Percentiles rank a stretch among this genome's conserved stretches.
Evolutionary conservation across 1,140 invertebrate species (phyloP).

Genomic region (Pseudomyrmex cubaensis): DNA sequence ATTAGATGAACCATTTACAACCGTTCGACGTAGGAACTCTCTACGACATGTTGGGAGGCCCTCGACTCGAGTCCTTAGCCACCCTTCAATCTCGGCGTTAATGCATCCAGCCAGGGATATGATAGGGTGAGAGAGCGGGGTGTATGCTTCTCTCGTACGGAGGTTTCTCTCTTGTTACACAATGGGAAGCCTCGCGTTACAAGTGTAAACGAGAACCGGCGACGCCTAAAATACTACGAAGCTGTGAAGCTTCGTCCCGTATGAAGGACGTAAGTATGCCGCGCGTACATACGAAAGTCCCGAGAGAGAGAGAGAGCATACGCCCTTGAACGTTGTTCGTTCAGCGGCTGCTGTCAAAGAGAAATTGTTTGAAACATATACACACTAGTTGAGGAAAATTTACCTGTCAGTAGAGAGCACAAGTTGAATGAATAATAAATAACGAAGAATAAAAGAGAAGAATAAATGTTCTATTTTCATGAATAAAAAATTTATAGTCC

Average conservation of each 20-base stretch:
- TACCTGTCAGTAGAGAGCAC: too few species aligned
- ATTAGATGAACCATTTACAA: slow-evolving; percentile 36
- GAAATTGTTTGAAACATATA: too few species aligned
- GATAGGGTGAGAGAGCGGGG: slow-evolving; percentile 24
- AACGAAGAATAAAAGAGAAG: too few species aligned
- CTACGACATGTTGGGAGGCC: slow-evolving; percentile 5
- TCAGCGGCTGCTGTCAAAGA: neutral
- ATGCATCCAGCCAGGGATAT: slow-evolving; percentile 42
- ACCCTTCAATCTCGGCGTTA: slow-evolving; percentile 48
- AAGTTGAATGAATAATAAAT: too few species aligned
- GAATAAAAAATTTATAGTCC: neutral
- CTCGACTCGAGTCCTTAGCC: slow-evolving; percentile 10
- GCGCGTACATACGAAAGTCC: slow-evolving; percentile 31
- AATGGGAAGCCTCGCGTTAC: slow-evolving; percentile 58
- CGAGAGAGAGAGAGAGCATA: slow-evolving; percentile 18
- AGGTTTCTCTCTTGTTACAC: slow-evolving; percentile 56
- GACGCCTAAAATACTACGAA: slow-evolving; percentile 47
- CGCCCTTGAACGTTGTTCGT: slow-evolving; percentile 15
- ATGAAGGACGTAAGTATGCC: neutral
- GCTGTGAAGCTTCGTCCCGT: slow-evolving; percentile 12
- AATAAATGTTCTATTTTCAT: too few species aligned
- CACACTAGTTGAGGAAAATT: too few species aligned
- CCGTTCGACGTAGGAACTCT: slow-evolving; percentile 38
- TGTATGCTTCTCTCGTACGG: neutral
- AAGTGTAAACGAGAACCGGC: slow-evolving; percentile 53